A percentile compares a stretch with the other conserved stretches of the same genome.
Conservation (phyloP, 2,797 vertebrate species). For the Cyprinella venusta region DNA sequence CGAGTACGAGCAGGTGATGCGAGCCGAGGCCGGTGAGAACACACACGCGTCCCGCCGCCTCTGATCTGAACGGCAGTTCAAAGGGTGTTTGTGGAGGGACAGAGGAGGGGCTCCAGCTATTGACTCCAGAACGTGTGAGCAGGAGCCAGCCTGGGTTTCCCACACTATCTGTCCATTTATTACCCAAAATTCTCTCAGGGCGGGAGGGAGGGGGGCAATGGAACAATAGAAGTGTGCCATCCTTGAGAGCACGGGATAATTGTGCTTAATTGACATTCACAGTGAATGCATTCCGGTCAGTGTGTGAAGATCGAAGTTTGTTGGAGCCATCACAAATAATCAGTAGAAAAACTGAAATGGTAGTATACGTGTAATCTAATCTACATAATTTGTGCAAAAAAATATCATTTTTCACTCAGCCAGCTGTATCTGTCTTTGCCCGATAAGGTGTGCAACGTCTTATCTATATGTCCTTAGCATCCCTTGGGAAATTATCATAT, state of each 20-base stretch:
- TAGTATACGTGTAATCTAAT: neutral
- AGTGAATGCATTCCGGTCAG: slow-evolving; percentile 53
- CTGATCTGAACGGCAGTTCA: slow-evolving; percentile 67
- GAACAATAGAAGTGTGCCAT: slow-evolving; percentile 87
- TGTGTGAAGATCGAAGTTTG: slow-evolving; percentile 28
- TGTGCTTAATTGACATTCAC: slow-evolving; percentile 70
- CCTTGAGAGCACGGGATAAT: slow-evolving; percentile 66
- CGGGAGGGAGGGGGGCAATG: slow-evolving; percentile 39
- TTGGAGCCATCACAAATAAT: neutral
- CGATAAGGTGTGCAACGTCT: slow-evolving; percentile 50
- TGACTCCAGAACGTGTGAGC: slow-evolving; percentile 76
- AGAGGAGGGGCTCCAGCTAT: slow-evolving; percentile 59
- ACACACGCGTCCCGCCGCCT: slow-evolving; percentile 63
- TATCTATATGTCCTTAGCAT: slow-evolving; percentile 50
- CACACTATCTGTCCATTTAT: slow-evolving; percentile 84
- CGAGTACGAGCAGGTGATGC: slow-evolving; percentile 56
- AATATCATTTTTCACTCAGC: neutral
- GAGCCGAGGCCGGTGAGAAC: slow-evolving; percentile 52
- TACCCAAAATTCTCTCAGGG: slow-evolving; percentile 70
- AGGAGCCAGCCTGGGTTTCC: slow-evolving; percentile 80
- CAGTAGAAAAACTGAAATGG: too few relatives aligned
- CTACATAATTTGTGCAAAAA: neutral
- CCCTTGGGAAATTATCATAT: slow-evolving; percentile 52
- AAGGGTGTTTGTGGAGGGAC: slow-evolving; percentile 57
- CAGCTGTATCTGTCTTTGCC: slow-evolving; percentile 39